Base-by-base conservation (phyloP, 2,113 vertebrate species). In the Eudyptes chrysolophus region DNA sequence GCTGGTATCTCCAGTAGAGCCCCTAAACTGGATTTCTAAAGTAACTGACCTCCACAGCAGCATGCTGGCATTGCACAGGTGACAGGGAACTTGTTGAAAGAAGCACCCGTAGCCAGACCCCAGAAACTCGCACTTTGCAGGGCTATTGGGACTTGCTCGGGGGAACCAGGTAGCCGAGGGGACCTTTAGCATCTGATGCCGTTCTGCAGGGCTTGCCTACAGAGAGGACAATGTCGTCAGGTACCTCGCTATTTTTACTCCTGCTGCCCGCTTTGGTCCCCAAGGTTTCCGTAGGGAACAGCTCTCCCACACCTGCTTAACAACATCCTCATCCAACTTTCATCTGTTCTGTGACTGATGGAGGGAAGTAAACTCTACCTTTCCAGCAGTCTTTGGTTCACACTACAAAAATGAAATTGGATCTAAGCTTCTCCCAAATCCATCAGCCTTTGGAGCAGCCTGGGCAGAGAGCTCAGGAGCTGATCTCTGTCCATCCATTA, bases 111-210 rank as follows among this genome's bases (percentile, higher is more conserved):
- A 51, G 61, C 42, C 49, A 79, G 26, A 62, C 20, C 17, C 54
- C 1, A 0, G 21, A 11, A 62, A 44, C 7, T 16, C 0, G 0
- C 22, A 11, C 19, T 52, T 75, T 1, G 2, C 29, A 17, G 49
- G 38, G 49, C 29, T 70, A 69, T 80, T 44, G 18, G 7, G 26
- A 21, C 20, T 17, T 52, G 49, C 58, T 32, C 2, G 1, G 4
- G 10, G n/a, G 5, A 94, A 20, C 51, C 38, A 34, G 34, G 25
- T 32, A 55, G 40, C 46, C 30, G 26, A 74, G 46, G 27, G 18
- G 15, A 36, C 36, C 4, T 15, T 48, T 46, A 69, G 32, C 10
- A 32, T 13, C 62, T 49, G 27, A 26, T 26, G 30, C 49, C 5
- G 7, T 55, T 61, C 60, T 61, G 42, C n/a, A 51, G 48, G 52